Conservation (phyloP, 2,797 vertebrate species). For the Takifugu rubripes region DNA sequence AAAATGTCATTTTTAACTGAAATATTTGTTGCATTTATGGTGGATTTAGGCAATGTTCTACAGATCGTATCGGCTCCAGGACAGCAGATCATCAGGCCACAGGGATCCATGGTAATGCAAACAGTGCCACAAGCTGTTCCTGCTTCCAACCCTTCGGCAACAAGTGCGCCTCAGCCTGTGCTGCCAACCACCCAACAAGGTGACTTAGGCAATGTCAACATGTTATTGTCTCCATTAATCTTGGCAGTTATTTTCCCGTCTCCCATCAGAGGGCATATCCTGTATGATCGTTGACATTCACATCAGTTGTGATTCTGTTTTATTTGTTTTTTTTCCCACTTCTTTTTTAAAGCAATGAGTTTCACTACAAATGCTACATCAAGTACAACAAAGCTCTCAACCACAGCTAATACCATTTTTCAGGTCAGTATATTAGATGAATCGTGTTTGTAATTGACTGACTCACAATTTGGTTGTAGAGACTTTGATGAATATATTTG, state of each 20-base stretch:
- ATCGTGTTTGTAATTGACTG: not conserved
- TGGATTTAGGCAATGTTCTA: constrained; percentile 88
- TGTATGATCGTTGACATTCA: too few species aligned
- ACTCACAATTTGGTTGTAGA: not conserved
- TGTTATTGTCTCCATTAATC: not conserved
- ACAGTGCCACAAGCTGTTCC: constrained; percentile 81
- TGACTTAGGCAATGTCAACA: constrained; percentile 41
- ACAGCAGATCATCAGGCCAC: constrained; percentile 88
- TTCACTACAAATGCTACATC: constrained; percentile 58
- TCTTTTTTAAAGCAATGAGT: constrained; percentile 41
- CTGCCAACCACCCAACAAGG: constrained; percentile 79
- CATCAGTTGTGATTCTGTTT: not conserved
- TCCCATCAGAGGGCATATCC: too few species aligned
- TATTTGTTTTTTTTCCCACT: constrained; percentile 5
- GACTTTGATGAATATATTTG: not conserved
- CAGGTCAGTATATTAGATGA: constrained; percentile 59
- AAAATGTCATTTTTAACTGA: not conserved
- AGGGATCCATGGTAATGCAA: constrained; percentile 90
- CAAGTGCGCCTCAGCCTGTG: constrained; percentile 73
- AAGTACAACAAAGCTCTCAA: constrained; percentile 47
- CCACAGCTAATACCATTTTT: constrained; percentile 31
- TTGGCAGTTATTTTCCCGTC: not conserved
- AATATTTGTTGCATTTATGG: constrained; percentile 15
- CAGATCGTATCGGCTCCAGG: constrained; percentile 96
- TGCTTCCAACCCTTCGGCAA: constrained; percentile 78